phyloP scores from a whole-genome alignment of 1,140 invertebrate genomes.

The Apis cerana region DNA sequence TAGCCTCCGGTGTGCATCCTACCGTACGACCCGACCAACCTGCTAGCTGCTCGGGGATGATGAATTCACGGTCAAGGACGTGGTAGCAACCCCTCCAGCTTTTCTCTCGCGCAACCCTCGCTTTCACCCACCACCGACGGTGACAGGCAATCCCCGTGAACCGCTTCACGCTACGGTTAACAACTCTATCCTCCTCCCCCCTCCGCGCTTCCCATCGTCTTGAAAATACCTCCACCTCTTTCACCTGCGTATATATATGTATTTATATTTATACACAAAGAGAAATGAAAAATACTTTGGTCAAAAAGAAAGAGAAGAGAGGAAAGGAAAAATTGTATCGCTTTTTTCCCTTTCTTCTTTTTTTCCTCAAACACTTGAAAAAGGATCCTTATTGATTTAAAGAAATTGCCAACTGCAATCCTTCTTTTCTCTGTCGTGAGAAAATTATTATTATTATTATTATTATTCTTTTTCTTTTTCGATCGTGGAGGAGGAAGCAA shows the following conservation, averaged over 20 bases:
- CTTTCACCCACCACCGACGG: conserved; percentile 51
- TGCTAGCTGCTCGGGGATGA: conserved; percentile 36
- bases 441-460: background rate
- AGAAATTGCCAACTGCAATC: no score
- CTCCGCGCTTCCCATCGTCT: conserved; percentile 22
- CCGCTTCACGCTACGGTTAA: conserved; percentile 61
- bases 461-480: background rate
- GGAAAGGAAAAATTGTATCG: no score
- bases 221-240: conserved; percentile 31
- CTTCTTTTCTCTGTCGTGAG: background rate
- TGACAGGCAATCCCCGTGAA: background rate
- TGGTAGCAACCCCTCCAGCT: conserved; percentile 50
- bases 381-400: no score
- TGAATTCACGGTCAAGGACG: conserved; percentile 73
- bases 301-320: no score
- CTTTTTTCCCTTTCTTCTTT: no score
- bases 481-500: background rate
- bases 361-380: no score
- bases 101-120: conserved; percentile 59
- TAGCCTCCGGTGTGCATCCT: conserved; percentile 51
- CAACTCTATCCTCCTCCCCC: conserved; percentile 43
- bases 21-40: conserved; percentile 35
- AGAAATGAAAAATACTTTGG: no score
- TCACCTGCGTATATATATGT: background rate
- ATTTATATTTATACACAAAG: no score